Evolutionary conservation across 2,888 invertebrate species (phyloP), one percentile per base, ranked within the genome.

Genomic region (Venusia cambrica): DNA sequence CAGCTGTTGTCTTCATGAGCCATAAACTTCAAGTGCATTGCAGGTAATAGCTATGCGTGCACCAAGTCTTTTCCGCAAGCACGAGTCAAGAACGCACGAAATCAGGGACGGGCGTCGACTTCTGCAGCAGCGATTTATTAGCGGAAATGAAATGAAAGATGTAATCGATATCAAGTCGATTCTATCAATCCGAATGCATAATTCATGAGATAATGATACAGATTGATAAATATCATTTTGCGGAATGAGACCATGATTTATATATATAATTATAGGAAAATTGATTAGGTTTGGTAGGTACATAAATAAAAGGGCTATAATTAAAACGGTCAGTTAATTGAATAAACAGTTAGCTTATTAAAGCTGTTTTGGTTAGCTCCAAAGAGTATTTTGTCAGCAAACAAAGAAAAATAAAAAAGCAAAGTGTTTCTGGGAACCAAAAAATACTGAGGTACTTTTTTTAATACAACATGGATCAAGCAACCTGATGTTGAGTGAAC

Each of bases 101-200:
- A 51, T 55, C 54, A 55, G 40, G 53, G 55, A 21, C 55, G 53
- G 9, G 7, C 49, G 36, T 50, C 50, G 54, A 30, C 28, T 19
- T 20, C 29, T 17, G n/a, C 6, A 24, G 10, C 10, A 29, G 18
- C 13, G 8, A 28, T 28, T 11, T 5, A 21, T 6, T n/a, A 29
- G 19, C 18, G 26, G 21, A 31, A 27, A 4, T 12, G 11, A 18
- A 14, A 4, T 5, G 13, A n/a, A n/a, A n/a, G n/a, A n/a, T n/a
- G 9, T 28, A 28, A 33, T 21, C 19, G 16, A 33, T 29, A 20
- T 12, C 24, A 3, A 22, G 9, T 13, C 5, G 31, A 32, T 19
- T 26, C 10, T 5, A 26, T 26, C 20, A 8, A 31, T 22, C 27
- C 9, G 12, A 31, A 31, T 31, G 17, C 13, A 31, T 37, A 6